phyloP scores from a whole-genome alignment of 2,797 vertebrate genomes.

The Choloepus didactylus region DNA sequence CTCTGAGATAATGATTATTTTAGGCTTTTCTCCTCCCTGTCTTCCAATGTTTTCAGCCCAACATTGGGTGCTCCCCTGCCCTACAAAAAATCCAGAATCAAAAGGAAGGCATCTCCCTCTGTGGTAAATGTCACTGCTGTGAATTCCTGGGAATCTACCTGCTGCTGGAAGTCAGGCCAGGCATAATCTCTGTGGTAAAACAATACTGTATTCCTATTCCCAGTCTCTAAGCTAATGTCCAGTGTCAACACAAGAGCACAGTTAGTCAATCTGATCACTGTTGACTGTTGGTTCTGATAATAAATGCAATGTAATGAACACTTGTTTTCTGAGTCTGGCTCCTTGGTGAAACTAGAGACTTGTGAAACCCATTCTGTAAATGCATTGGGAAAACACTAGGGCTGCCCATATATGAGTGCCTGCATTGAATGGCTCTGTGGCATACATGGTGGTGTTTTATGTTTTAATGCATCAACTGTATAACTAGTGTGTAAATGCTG shows the following conservation, averaged over 20 bases:
- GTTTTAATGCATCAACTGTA: neutral
- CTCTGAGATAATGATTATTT: neutral
- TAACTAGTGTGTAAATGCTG: neutral
- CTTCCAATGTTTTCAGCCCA: neutral
- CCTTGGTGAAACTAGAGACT: constrained; percentile 74
- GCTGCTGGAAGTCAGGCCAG: constrained; percentile 44
- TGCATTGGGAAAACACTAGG: neutral
- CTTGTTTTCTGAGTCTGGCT: constrained; percentile 74
- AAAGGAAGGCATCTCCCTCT: neutral
- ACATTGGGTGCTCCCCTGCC: neutral
- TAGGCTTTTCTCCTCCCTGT: neutral
- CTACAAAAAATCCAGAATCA: constrained; percentile 44
- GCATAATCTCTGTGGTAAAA: neutral
- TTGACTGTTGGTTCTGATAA: constrained; percentile 61
- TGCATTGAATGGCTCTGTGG: neutral
- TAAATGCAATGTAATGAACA: constrained; percentile 70
- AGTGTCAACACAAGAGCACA: neutral
- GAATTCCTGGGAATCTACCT: neutral
- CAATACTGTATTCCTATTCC: neutral
- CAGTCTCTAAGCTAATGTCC: neutral
- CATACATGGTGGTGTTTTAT: neutral
- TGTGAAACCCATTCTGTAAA: constrained; percentile 20
- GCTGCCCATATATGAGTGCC: neutral
- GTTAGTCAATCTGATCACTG: neutral
- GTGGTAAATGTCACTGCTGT: neutral